Conservation (phyloP, 2,113 vertebrate genomes). For the Junco hyemalis region DNA sequence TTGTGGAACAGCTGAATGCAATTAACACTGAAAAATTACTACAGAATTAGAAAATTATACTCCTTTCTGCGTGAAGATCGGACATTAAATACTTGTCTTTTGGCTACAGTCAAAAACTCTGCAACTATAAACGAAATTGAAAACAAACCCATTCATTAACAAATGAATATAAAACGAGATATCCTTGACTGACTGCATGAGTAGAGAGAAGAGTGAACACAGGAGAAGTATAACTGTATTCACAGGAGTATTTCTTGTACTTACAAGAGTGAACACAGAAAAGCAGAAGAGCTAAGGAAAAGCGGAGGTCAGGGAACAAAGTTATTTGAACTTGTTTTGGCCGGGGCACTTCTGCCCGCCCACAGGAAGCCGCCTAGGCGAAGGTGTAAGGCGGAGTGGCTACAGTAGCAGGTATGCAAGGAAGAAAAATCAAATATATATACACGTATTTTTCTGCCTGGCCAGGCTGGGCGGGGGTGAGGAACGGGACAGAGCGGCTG, state of each 20-base stretch:
- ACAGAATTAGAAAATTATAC: fast-evolving
- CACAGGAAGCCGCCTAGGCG: background rate
- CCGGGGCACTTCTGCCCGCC: background rate
- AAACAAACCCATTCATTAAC: background rate
- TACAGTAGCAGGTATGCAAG: fast-evolving
- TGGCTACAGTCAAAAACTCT: background rate
- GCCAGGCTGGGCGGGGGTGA: fast-evolving
- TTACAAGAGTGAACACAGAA: background rate
- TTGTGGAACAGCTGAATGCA: background rate
- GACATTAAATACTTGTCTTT: background rate
- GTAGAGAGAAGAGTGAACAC: fast-evolving
- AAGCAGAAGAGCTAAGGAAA: background rate
- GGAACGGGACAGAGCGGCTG: background rate
- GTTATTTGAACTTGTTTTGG: background rate
- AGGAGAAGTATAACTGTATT: background rate
- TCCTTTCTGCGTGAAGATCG: background rate
- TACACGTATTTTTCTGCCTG: background rate
- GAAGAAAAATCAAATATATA: fast-evolving
- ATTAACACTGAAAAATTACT: background rate
- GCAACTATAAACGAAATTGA: background rate
- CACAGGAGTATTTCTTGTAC: background rate
- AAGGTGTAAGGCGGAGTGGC: fast-evolving
- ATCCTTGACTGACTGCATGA: background rate
- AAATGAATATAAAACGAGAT: fast-evolving
- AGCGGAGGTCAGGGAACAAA: fast-evolving